phyloP scores from a whole-genome alignment of 2,113 vertebrate species.

The Perognathus longimembris region DNA sequence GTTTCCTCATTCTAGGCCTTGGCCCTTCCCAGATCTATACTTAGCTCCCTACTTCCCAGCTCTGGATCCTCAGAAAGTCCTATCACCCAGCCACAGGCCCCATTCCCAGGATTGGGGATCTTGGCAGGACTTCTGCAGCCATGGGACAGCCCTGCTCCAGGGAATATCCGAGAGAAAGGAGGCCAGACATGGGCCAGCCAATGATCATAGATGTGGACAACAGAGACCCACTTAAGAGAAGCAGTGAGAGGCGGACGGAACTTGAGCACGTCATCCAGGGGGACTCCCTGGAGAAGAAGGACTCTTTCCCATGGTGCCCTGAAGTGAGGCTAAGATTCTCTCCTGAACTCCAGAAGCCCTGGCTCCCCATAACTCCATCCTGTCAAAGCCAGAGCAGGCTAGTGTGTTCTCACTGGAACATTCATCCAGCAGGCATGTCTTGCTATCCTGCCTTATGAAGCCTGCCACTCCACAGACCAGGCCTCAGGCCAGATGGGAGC shows the following conservation, averaged over 20 bases:
- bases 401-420: slow-evolving; percentile 11
- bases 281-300: slow-evolving; percentile 22
- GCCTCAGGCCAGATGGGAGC: background rate
- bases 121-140: fast-evolving
- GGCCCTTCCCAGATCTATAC: background rate
- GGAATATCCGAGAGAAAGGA: background rate
- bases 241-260: background rate
- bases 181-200: background rate
- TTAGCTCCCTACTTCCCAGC: background rate
- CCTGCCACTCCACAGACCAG: background rate
- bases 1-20: background rate
- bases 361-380: background rate
- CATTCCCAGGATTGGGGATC: background rate
- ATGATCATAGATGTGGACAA: background rate
- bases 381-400: background rate
- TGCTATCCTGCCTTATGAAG: background rate
- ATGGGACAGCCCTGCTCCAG: background rate
- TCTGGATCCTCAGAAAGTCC: background rate
- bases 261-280: background rate
- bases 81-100: background rate
- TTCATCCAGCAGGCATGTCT: slow-evolving; percentile 48
- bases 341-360: background rate
- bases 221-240: background rate
- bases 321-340: background rate
- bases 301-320: background rate